A percentile compares a stretch with the other conserved stretches of the same genome.
Conservation (phyloP, 2,797 vertebrate genomes). For the Scyliorhinus canicula region DNA sequence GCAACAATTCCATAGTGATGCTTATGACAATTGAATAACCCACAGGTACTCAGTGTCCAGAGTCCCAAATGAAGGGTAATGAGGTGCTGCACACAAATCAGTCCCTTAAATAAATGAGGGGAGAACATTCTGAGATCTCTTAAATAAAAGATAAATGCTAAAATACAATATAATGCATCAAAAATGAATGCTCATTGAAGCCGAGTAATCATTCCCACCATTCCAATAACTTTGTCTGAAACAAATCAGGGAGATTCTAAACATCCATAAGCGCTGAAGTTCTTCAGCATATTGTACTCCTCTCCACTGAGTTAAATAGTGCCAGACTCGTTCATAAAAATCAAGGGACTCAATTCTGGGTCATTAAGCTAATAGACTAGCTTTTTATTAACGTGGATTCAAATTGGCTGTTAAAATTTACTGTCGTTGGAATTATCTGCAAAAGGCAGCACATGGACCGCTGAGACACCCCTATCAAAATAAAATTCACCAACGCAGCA, state of each 20-base stretch:
- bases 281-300: neutral
- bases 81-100: neutral
- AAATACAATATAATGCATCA: neutral
- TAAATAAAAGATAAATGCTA: neutral
- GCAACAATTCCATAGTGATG: neutral
- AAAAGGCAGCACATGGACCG: neutral
- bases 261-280: neutral
- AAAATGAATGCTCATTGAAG: neutral
- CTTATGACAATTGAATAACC: neutral
- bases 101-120: neutral
- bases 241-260: neutral
- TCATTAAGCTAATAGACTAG: conserved; percentile 12
- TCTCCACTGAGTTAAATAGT: neutral
- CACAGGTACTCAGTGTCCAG: neutral
- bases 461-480: neutral
- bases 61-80: neutral
- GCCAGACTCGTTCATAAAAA: neutral
- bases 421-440: neutral
- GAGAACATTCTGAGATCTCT: neutral
- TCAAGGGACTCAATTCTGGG: neutral
- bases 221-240: neutral
- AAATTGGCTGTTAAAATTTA: conserved; percentile 7
- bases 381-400: neutral
- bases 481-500: neutral
- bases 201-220: neutral